These are phyloP conservation scores for Scaptomyza polygonia DNA, from an alignment of 2,888 invertebrate genomes.

Conservation along the genomic window DNA sequence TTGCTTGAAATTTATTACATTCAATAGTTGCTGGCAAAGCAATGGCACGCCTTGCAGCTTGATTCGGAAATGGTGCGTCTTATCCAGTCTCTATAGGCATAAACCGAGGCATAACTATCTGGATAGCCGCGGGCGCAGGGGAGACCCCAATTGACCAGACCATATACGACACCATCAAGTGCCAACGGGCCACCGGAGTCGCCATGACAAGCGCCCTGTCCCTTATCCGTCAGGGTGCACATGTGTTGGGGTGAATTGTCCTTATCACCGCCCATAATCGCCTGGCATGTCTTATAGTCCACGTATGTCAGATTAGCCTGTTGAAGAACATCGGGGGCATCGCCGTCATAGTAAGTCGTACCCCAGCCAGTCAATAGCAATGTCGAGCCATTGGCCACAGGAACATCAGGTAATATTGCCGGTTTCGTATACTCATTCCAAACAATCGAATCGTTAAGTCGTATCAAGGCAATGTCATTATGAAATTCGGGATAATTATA, in stretches of 20 bases:
- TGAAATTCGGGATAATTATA: slow-evolving; percentile 72
- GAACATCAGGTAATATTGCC: slow-evolving; percentile 85
- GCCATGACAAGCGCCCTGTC: slow-evolving; percentile 84
- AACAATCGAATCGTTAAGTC: slow-evolving; percentile 85
- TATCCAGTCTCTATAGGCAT: slow-evolving; percentile 79
- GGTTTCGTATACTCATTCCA: slow-evolving; percentile 86
- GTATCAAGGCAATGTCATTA: slow-evolving; percentile 89
- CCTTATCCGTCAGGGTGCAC: slow-evolving; percentile 86
- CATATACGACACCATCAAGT: slow-evolving; percentile 68
- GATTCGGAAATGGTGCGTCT: slow-evolving; percentile 28
- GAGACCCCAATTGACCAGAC: slow-evolving; percentile 82
- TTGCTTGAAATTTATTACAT: slow-evolving; percentile 21
- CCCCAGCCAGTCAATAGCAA: slow-evolving; percentile 88
- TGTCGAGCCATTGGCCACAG: slow-evolving; percentile 85
- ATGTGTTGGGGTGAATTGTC: slow-evolving; percentile 86
- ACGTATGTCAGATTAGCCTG: slow-evolving; percentile 86
- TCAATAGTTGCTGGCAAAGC: slow-evolving; percentile 72
- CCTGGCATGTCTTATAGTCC: slow-evolving; percentile 84
- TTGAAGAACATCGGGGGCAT: slow-evolving; percentile 86
- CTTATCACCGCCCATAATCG: slow-evolving; percentile 84
- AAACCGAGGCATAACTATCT: slow-evolving; percentile 75
- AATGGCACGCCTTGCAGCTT: slow-evolving; percentile 63
- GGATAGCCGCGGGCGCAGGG: slow-evolving; percentile 81
- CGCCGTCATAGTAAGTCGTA: slow-evolving; percentile 83
- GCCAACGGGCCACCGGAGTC: slow-evolving; percentile 82